Evolutionary conservation across 1,140 invertebrate genomes (phyloP).

Genomic region (Drosophila guanche): DNA sequence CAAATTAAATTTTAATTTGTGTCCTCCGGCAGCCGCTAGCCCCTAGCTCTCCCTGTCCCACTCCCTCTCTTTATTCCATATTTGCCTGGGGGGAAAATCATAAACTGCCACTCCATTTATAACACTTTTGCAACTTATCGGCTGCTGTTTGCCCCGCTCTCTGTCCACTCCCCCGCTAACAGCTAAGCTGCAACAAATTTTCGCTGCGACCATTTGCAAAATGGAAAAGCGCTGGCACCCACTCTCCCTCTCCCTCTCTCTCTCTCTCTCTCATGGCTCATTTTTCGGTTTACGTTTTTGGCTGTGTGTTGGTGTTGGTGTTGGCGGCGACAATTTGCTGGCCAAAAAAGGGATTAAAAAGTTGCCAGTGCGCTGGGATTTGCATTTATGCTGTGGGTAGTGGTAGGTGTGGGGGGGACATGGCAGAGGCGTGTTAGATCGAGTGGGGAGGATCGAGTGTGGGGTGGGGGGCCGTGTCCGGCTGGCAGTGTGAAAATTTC

Average conservation of each 20-base stretch:
- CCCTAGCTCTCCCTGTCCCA: too few species aligned
- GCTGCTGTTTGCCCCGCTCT: background rate
- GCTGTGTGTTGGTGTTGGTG: conserved; percentile 5
- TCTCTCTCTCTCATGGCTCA: conserved; percentile 6
- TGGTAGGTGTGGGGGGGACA: background rate
- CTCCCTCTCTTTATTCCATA: too few species aligned
- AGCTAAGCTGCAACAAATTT: conserved; percentile 15
- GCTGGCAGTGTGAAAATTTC: conserved; percentile 53
- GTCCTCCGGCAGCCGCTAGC: too few species aligned
- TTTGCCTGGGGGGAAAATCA: too few species aligned
- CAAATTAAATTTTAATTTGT: background rate
- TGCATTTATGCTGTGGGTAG: conserved; percentile 64
- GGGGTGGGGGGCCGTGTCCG: conserved; percentile 2
- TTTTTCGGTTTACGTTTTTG: conserved; percentile 9
- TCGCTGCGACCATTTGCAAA: too few species aligned
- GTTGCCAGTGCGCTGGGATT: conserved; percentile 56
- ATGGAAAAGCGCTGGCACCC: conserved; percentile 16
- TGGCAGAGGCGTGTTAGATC: too few species aligned
- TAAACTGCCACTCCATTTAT: conserved; percentile 4
- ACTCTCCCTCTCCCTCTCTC: background rate
- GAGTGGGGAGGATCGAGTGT: conserved; percentile 23
- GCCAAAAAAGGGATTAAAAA: conserved; percentile 71
- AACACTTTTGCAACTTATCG: conserved; percentile 38
- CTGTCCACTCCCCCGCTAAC: conserved; percentile 4
- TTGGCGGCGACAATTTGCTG: conserved; percentile 68